Base-by-base conservation (phyloP, 2,113 vertebrate species). In the Percopsis transmontana region DNA sequence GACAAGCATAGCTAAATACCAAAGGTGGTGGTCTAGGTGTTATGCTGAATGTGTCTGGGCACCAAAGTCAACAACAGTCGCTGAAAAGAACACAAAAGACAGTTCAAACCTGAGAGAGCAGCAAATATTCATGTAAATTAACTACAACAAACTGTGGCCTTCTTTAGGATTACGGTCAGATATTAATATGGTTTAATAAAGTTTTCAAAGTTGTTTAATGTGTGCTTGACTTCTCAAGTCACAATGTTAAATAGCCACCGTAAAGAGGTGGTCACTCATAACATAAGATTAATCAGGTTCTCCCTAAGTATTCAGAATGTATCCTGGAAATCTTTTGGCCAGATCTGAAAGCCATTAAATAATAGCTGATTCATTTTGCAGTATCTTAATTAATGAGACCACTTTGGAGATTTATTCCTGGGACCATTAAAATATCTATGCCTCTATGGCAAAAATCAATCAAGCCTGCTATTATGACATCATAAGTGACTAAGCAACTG, bases 361-460 rank as follows among this genome's bases (percentile, higher is more conserved):
- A 68, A n/a, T 1, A 39, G 82, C 87, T 70, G 82, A 86, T 72
- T 86, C 76, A 86, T 24, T 86, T 45, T 11, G 57, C 70, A 58
- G 55, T 40, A 0, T 74, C 72, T 70, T 76, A 86, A 89, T 86
- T 86, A 87, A 86, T 77, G 70, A 84, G 68, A 60, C 80, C 85
- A 86, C 83, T 86, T 75, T 77, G 57, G 72, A 77, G 82, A 89
- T 89, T 87, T 84, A 86, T 85, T 70, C 71, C 69, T 18, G 44
- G 59, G 68, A 69, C 70, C 79, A 79, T 87, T 85, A 82, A 68
- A 62, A 65, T 74, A 79, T 83, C 77, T 71, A 82, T 76, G 81
- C 79, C 76, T 83, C 53, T 18, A 20, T 40, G 66, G 76, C 38
- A 66, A 75, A 74, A 83, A 85, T 87, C 76, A 80, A 81, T 88